These are phyloP conservation scores for Cyanocitta stelleri DNA, from an alignment of 2,113 vertebrate genomes.

Conservation along the genomic window DNA sequence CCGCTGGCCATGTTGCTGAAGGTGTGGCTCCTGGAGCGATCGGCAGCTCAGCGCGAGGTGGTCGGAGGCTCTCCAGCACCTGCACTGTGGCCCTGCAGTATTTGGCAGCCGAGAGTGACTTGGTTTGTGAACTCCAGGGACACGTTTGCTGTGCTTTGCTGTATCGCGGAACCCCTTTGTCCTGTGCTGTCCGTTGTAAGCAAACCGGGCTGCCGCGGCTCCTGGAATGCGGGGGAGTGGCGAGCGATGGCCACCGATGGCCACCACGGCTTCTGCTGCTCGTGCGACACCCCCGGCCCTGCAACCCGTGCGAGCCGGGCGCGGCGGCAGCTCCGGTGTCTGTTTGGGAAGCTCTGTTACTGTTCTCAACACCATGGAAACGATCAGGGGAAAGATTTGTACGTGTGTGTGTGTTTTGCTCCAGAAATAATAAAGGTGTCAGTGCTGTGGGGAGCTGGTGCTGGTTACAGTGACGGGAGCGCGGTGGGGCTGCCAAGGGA, in stretches of 20 bases:
- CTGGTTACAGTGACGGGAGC: neutral
- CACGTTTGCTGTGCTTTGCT: neutral
- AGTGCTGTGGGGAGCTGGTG: slow-evolving; percentile 1
- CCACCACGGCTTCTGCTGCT: neutral
- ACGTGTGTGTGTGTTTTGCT: neutral
- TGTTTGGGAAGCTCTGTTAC: neutral
- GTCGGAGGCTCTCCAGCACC: neutral
- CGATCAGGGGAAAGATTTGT: slow-evolving; percentile 1
- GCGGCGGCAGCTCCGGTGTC: neutral
- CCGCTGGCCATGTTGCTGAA: neutral
- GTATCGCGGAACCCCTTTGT: neutral
- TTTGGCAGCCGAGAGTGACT: neutral
- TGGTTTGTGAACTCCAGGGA: neutral
- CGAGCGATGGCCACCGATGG: neutral
- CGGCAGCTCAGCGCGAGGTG: neutral
- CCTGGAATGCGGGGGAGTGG: neutral
- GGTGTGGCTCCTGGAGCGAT: neutral
- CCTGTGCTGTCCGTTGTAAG: neutral
- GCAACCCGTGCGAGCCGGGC: neutral
- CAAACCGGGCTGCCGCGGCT: neutral
- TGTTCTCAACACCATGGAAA: neutral
- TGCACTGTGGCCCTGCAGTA: neutral
- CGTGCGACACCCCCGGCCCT: neutral
- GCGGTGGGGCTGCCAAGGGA: neutral
- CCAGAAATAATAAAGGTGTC: slow-evolving; percentile 12